Conservation (phyloP, 2,113 vertebrate species). For the Siniperca knerii region DNA sequence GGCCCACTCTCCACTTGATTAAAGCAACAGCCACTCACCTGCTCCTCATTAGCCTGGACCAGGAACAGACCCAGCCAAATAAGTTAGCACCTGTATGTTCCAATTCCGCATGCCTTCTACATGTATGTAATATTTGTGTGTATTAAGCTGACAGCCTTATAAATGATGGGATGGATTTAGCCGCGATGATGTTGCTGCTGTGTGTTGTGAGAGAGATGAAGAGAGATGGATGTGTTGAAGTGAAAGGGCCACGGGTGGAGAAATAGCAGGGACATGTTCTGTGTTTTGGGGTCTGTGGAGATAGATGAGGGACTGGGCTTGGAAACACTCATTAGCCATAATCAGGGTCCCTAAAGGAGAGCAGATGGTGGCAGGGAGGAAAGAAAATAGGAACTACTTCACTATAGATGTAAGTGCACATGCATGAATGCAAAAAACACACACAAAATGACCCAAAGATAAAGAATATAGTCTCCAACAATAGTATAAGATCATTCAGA, state of each 20-base stretch:
- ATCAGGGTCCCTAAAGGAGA: constrained; percentile 76
- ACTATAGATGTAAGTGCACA: constrained; percentile 35
- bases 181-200: constrained; percentile 41
- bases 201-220: constrained; percentile 53
- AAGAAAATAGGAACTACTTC: constrained; percentile 53
- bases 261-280: constrained; percentile 78
- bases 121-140: constrained; percentile 81
- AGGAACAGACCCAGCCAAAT: constrained; percentile 80
- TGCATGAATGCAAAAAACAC: constrained; percentile 17
- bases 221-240: constrained; percentile 68
- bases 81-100: constrained; percentile 88
- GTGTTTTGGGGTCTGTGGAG: constrained; percentile 70
- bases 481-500: constrained; percentile 16
- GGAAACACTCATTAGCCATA: constrained; percentile 80
- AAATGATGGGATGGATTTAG: constrained; percentile 74
- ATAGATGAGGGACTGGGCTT: constrained; percentile 78
- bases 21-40: constrained; percentile 85
- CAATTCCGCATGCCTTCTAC: constrained; percentile 81
- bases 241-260: constrained; percentile 59
- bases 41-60: constrained; percentile 84
- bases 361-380: constrained; percentile 70
- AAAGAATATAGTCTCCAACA: constrained; percentile 19
- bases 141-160: constrained; percentile 81
- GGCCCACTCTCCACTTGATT: constrained; percentile 85
- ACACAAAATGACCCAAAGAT: constrained; percentile 36